Percentiles rank a stretch among this genome's conserved stretches.
These are phyloP conservation scores for Nematolebias whitei DNA, from an alignment of 2,113 vertebrate species.

Conservation along the genomic window DNA sequence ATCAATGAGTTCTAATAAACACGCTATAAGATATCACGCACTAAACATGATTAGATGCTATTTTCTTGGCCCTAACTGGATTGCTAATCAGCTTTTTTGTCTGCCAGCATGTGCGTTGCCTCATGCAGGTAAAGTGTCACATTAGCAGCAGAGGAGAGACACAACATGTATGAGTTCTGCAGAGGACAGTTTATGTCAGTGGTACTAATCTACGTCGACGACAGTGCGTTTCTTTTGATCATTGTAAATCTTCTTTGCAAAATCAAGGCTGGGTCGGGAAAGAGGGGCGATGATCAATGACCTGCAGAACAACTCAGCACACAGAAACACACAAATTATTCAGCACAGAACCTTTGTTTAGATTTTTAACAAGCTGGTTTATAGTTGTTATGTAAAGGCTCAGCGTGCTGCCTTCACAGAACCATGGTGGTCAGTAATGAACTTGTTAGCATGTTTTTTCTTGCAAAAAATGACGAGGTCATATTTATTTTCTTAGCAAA, in stretches of 20 bases:
- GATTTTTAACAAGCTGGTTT: background rate
- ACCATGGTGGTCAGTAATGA: no score
- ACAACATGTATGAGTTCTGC: background rate
- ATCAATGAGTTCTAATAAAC: background rate
- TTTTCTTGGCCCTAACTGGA: background rate
- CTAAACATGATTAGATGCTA: conserved; percentile 14
- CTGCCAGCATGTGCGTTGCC: background rate
- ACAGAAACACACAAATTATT: background rate
- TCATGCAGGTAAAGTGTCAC: background rate
- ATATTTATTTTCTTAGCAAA: background rate
- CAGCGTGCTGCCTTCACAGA: no score
- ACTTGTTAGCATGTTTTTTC: no score
- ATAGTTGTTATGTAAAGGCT: background rate
- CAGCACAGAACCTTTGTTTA: background rate
- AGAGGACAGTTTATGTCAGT: background rate
- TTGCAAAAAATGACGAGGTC: no score
- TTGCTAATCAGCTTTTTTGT: background rate
- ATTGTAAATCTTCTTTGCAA: background rate
- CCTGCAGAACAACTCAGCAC: background rate
- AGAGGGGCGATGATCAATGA: background rate
- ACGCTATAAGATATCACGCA: background rate
- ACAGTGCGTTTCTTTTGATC: background rate
- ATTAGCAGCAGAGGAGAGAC: background rate
- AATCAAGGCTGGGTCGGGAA: background rate
- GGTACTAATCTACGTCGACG: background rate